Base-by-base conservation (phyloP, 30 jellyfish, hydroid and myxozoan genomes). In the Chrysaora quinquecirrha region DNA sequence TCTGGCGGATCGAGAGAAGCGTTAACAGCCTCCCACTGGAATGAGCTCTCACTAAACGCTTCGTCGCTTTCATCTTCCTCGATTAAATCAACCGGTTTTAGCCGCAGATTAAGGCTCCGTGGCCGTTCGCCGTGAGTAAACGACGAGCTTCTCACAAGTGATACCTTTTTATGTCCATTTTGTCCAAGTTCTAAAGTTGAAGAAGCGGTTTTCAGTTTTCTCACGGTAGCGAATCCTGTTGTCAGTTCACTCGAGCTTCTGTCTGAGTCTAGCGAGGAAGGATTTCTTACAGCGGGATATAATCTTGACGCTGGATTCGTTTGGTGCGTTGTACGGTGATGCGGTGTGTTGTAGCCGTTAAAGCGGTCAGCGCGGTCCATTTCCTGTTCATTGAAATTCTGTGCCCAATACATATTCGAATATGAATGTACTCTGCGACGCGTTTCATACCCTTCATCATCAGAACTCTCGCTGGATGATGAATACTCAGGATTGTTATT, bases 191-290 rank as follows among this genome's bases (percentile, higher is more conserved):
- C 81, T 18, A 30, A 47, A 1, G 68, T 14, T 3, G 29, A 9
- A 21, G 96, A 67, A 24, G 47, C 46, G 2, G 96, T 85, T 46
- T 71, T 50, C 11, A 85, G 85, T 27, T 75, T 85, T 30, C 96
- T 78, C 65, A 85, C 96, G 48, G 78, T 75, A 7, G 96, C 96
- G 60, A 23, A 85, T 23, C 96, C 96, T 19, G 78, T 75, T 1
- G 89, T 27, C 21, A 75, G 14, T 3, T 75, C 89, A n/a, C 30
- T 79, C 21, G 80, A 20, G 18, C n/a, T 1, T 18, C 27, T 23
- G 11, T 30, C 82, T 11, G n/a, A 46, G 16, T 3, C 11, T 2
- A 4, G 23, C 64, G 64, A 3, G 10, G 65, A 16, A 21, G 22
- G 58, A 66, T 9, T 3, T 28, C n/a, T n/a, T n/a, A n/a, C n/a